Conservation (phyloP, 2,888 invertebrate genomes). For the Esperia sulphurella region DNA sequence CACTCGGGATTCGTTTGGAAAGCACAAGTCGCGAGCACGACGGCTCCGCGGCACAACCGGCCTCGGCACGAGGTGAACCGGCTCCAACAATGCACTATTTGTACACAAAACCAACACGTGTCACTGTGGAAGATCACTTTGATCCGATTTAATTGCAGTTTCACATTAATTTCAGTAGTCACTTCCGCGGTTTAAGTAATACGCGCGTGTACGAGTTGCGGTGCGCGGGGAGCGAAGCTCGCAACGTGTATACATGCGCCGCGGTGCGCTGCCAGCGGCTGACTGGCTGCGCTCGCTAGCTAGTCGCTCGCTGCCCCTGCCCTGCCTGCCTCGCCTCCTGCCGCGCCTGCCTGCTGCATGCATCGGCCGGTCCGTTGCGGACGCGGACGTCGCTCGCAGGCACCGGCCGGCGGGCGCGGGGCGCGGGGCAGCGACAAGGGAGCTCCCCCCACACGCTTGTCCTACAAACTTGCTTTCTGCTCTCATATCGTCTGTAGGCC, state of each 20-base stretch:
- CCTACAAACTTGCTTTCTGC: slow-evolving; percentile 66
- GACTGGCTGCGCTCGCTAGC: slow-evolving; percentile 42
- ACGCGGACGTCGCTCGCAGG: no score
- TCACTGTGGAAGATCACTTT: slow-evolving; percentile 18
- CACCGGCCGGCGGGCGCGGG: slow-evolving; percentile 15
- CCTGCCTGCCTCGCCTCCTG: no score
- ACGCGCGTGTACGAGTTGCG: slow-evolving; percentile 36
- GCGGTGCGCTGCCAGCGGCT: slow-evolving; percentile 30
- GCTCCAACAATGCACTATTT: slow-evolving; percentile 41
- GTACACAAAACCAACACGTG: slow-evolving; percentile 24
- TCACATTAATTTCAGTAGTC: slow-evolving; percentile 31
- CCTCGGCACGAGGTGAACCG: slow-evolving; percentile 49
- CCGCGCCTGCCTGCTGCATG: neutral
- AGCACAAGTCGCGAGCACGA: slow-evolving; percentile 35
- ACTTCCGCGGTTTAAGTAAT: slow-evolving; percentile 25
- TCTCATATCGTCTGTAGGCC: slow-evolving; percentile 54
- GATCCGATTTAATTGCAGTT: slow-evolving; percentile 27
- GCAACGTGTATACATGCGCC: slow-evolving; percentile 6
- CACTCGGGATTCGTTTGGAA: slow-evolving; percentile 48
- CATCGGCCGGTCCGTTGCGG: slow-evolving; percentile 4
- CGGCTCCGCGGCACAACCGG: slow-evolving; percentile 35
- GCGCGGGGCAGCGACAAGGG: slow-evolving; percentile 16
- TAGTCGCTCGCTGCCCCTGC: no score
- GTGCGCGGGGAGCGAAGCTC: slow-evolving; percentile 28
- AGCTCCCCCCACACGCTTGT: slow-evolving; percentile 43